Evolutionary conservation across 2,797 vertebrate genomes (phyloP), one percentile per base, ranked within the genome.

Genomic region (Molossus alvarezi): DNA sequence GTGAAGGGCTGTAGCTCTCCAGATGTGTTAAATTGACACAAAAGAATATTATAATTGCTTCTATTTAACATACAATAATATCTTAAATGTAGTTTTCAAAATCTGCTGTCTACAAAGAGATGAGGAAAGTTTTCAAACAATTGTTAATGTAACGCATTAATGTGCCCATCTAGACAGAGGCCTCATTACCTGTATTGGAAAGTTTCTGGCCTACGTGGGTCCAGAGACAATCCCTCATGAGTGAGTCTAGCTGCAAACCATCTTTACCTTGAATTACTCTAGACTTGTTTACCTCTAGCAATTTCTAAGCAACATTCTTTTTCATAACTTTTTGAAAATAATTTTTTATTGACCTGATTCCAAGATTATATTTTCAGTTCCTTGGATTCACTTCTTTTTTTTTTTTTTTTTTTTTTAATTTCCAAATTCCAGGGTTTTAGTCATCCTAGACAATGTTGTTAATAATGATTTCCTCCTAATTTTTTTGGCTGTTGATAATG

Each of bases 231-330:
- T 79, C 12, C 6, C 15, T 88, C 37, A 37, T 27, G n/a, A 25
- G 23, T 62, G 37, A 82, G 27, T 88, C 41, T 51, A 64, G 25
- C 27, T 77, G 9, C 5, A 62, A 64, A 9, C 27, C 29, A 0
- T 79, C 79, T 75, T 90, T 29, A 67, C 9, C 7, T 33, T 83
- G 37, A 41, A 45, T 71, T 79, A 41, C 27, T 77, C 62, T 79
- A 67, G 55, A 64, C 25, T 60, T 25, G 55, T 77, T 96, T 93
- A 91, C 71, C 4, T 20, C 33, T 57, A 75, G 57, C 14, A 29
- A 55, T 90, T 95, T 37, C 18, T 37, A 76, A 88, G 37, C 13
- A 88, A 95, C 18, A 1, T 51, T 83, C 45, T 67, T 85, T 71
- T 60, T 57, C 1, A n/a, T 23, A 69, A 10, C 21, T 15, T 73